Evolutionary conservation across 2,113 vertebrate genomes (phyloP), one percentile per base, ranked within the genome.

Genomic region (Corydoras sp.): DNA sequence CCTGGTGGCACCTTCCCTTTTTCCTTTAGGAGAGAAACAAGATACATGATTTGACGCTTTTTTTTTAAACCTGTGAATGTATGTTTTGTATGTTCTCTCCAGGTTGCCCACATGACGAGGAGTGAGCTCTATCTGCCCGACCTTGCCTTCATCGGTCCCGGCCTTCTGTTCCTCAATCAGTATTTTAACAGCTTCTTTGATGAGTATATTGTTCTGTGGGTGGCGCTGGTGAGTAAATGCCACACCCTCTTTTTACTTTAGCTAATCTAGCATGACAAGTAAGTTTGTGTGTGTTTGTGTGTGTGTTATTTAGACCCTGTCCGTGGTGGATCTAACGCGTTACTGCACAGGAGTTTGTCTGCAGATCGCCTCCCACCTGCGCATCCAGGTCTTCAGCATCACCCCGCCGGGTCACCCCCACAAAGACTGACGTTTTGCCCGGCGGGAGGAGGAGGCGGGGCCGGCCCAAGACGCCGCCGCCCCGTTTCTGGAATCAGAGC

Each of bases 21-120:
- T 24, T 24, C 18, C 18, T 2, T 24, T 24, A 24, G 18, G 18
- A 24, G 18, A 24, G 18, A 24, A 24, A 24, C 18, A 24, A 24
- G 18, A 24, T 24, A 24, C 18, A 24, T 24, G 18, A 24, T 24
- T 24, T 24, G 18, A 24, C 18, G 18, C 18, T 24, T 24, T 24
- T 24, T 24, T 24, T 24, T 24, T 24, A 24, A 8, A 43, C 35
- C 35, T 43, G 35, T 43, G 35, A 43, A 43, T 53, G 10, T 7
- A 56, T 31, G 11, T 12, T 65, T 12, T 14, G 8, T 56, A 9
- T 51, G 11, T 63, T 9, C 14, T 50, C 0, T 73, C 24, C 55
- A 98, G 95, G 76, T 98, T 64, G 95, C 96, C 68, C 94, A 98
- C 84, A 98, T 99, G 95, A 96, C 95, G 67, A 98, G 93, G 91